These are phyloP conservation scores for Hypocryptadius cinnamomeus DNA, from an alignment of 2,113 vertebrate species.

Conservation along the genomic window DNA sequence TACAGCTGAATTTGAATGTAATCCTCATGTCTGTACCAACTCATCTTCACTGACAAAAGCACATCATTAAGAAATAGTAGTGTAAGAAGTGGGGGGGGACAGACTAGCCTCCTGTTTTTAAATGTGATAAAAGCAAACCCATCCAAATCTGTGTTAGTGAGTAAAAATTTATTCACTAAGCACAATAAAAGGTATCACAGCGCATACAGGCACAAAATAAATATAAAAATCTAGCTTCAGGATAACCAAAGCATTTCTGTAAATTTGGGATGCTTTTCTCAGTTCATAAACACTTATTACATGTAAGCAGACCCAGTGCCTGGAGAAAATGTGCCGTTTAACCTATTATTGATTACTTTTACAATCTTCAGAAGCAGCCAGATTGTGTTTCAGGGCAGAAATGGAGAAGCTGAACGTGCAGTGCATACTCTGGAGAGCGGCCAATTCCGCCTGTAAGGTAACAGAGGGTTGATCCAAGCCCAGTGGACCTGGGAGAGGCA, in stretches of 20 bases:
- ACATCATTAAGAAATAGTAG: slow-evolving; percentile 21
- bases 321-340: not conserved
- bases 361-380: not conserved
- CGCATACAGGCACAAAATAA: not conserved
- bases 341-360: slow-evolving; percentile 38
- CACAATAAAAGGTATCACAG: not conserved
- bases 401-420: not conserved
- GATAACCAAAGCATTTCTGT: not conserved
- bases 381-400: not conserved
- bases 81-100: not conserved
- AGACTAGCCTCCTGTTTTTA: not conserved
- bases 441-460: not conserved
- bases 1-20: slow-evolving; percentile 40
- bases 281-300: not conserved
- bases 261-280: not conserved
- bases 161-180: not conserved
- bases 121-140: not conserved
- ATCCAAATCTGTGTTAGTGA: not conserved
- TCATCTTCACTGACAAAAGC: slow-evolving; percentile 31
- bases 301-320: not conserved
- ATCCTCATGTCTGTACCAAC: slow-evolving; percentile 32
- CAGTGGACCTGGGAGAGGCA: not conserved
- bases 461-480: not conserved
- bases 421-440: not conserved
- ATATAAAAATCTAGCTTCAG: not conserved